These are phyloP conservation scores for Forbesichthys agassizii DNA, from an alignment of 2,113 vertebrate species.

Conservation along the genomic window DNA sequence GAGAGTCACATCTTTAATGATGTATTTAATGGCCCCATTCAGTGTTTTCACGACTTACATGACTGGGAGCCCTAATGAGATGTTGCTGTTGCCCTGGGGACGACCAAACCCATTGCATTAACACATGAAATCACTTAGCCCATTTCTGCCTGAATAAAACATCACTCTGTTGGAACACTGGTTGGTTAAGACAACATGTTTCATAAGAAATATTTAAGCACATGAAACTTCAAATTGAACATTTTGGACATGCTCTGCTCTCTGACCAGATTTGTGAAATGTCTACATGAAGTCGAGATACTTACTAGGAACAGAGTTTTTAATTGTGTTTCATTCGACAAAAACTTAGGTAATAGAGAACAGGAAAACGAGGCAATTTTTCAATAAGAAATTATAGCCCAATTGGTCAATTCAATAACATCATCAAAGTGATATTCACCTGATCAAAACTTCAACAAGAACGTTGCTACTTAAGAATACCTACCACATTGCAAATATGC, in stretches of 20 bases:
- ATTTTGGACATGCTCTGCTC: constrained; percentile 2
- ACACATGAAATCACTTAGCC: constrained; percentile 62
- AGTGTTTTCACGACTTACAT: constrained; percentile 52
- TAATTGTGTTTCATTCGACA: too few species aligned
- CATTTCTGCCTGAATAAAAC: constrained; percentile 53
- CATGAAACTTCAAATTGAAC: not conserved
- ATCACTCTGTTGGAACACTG: constrained; percentile 43
- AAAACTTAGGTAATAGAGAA: too few species aligned
- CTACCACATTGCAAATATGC: too few species aligned
- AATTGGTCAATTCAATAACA: too few species aligned
- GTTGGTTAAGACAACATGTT: constrained; percentile 3
- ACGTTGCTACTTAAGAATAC: too few species aligned
- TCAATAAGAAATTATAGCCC: too few species aligned
- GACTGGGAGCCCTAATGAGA: constrained; percentile 68
- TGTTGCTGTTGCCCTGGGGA: constrained; percentile 51
- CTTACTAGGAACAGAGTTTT: too few species aligned
- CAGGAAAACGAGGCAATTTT: too few species aligned
- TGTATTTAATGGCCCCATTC: constrained; percentile 61
- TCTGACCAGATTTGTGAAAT: not conserved
- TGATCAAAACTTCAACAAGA: too few species aligned
- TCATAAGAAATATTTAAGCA: not conserved
- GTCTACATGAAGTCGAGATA: too few species aligned
- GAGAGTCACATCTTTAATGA: constrained; percentile 67
- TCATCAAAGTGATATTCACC: too few species aligned
- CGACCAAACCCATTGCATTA: constrained; percentile 52